phyloP scores from a whole-genome alignment of 2,797 vertebrate species.

The Esox lucius region DNA sequence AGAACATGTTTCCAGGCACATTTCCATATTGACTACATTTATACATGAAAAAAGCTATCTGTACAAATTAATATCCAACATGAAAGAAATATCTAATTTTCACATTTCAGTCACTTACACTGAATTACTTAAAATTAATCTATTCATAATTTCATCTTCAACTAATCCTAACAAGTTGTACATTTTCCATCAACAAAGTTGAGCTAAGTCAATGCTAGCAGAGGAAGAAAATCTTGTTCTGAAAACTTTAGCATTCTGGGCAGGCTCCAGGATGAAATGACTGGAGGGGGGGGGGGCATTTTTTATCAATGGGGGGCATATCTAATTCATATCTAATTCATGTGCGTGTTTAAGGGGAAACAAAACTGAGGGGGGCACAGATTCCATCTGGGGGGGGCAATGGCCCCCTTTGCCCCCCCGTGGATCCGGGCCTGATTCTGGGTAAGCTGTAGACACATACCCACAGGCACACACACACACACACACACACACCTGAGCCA shows the following conservation, averaged over 20 bases:
- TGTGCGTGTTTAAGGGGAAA: no score
- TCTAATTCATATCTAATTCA: no score
- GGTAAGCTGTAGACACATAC: neutral
- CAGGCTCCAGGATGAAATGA: conserved; percentile 51
- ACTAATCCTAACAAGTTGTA: no score
- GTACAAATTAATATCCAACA: neutral
- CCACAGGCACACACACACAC: conserved; percentile 10
- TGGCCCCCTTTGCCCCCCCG: no score
- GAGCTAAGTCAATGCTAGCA: no score
- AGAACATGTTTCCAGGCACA: conserved; percentile 50
- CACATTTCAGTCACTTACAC: no score
- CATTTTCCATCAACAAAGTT: no score
- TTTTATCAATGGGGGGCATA: neutral
- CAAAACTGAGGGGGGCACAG: no score
- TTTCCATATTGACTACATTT: conserved; percentile 12
- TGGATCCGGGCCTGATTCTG: no score
- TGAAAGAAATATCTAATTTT: neutral
- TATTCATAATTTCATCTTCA: no score
- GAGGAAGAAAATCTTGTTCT: conserved; percentile 47
- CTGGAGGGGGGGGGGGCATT: conserved; percentile 18
- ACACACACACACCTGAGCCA: neutral
- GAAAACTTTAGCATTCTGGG: conserved; percentile 54
- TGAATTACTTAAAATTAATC: no score
- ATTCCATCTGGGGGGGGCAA: no score
- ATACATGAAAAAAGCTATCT: conserved; percentile 45